Percentiles rank a stretch among this genome's conserved stretches.
Evolutionary conservation across 2,797 vertebrate genomes (phyloP).

Genomic region (Dermochelys coriacea): DNA sequence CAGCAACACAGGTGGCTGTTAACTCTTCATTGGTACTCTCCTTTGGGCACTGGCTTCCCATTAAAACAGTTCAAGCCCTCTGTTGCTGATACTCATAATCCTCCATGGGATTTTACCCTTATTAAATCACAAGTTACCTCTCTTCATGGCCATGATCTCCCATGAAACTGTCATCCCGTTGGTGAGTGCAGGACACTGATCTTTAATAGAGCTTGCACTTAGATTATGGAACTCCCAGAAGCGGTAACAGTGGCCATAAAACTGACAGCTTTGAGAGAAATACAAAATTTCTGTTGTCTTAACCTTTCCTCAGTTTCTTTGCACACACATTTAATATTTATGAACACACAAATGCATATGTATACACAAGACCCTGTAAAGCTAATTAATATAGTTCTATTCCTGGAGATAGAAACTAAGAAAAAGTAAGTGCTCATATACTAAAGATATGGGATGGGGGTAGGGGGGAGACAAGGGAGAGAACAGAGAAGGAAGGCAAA

Average conservation of each 20-base stretch:
- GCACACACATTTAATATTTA: neutral
- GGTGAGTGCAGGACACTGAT: neutral
- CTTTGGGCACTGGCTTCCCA: neutral
- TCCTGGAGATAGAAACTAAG: slow-evolving; percentile 9
- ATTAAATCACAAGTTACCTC: neutral
- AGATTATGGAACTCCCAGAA: neutral
- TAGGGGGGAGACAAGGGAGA: slow-evolving; percentile 14
- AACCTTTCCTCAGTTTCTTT: neutral
- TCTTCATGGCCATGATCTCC: neutral
- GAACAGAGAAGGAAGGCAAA: neutral
- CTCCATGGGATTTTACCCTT: neutral
- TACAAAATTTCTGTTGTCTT: neutral
- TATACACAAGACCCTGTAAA: neutral
- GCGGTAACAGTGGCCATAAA: neutral
- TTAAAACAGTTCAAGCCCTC: slow-evolving; percentile 21
- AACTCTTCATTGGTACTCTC: slow-evolving; percentile 21
- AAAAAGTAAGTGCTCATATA: neutral
- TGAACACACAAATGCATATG: too few relatives aligned
- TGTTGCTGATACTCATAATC: slow-evolving; percentile 3
- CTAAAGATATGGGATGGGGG: neutral
- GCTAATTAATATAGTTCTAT: neutral
- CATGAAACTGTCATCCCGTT: neutral
- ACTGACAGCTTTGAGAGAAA: neutral
- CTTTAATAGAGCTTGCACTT: neutral
- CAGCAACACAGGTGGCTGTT: slow-evolving; percentile 21